Evolutionary conservation across 2,888 invertebrate species (phyloP), one percentile per base, ranked within the genome.

Genomic region (Thymelicus sylvestris): DNA sequence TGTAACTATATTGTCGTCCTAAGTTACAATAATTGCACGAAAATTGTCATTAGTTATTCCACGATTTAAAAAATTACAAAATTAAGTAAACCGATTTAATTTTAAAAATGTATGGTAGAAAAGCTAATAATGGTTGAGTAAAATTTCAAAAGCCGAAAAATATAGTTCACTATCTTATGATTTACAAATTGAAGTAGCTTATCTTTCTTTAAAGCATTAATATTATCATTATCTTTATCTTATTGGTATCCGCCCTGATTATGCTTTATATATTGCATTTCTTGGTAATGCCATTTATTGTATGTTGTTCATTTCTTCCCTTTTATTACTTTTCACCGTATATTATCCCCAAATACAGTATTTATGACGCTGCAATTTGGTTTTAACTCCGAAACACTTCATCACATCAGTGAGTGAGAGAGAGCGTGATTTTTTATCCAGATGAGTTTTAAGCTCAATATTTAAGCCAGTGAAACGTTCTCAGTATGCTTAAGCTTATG

Each of bases 391-490:
- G 55, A 24, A 10, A 2, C 5, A 55, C 7, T 24, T 55, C 24
- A 24, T 24, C 24, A 24, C 55, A 24, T 55, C 12, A 5, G 12
- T 10, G 2, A 8, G 8, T 31, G 4, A 5, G 12, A 4, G 2
- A 8, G 8, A 55, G 4, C 10, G 55, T 24, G 10, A 24, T 24
- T 44, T 5, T 24, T 24, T 24, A 10, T 3, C 55, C 55, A 10
- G 24, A 55, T 55, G 10, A 19, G 19, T 12, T 12, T 4, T 24
- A 10, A 12, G 12, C 24, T 24, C 10, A 10, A 31, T 24, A 24
- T 24, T 69, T 77, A 90, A 7, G 89, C 91, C 15, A 90, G 74
- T 0, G 91, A 90, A 0, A 82, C 81, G 50, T 86, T 87, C 10
- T 87, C 88, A 2, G 74, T 65, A 1, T 82, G 81, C 68, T 81